Percentiles rank a stretch among this genome's conserved stretches.
These are phyloP conservation scores for Acronicta leporina DNA, from an alignment of 2,888 invertebrate species.

Conservation along the genomic window DNA sequence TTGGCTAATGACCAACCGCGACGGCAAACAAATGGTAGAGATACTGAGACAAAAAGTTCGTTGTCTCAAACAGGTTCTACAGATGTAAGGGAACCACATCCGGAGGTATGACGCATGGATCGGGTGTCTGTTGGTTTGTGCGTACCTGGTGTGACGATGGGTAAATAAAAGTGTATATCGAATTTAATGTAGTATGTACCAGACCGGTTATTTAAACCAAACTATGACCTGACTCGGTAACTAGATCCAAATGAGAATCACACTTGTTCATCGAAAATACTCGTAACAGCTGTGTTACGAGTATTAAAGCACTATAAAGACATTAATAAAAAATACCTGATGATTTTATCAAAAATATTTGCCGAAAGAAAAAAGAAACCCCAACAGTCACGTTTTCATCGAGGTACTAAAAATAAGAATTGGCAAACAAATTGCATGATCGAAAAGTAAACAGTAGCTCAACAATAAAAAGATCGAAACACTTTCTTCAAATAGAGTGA, in stretches of 20 bases:
- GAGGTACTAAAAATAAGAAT: constrained; percentile 18
- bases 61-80: constrained; percentile 73
- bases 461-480: constrained; percentile 45
- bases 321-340: background rate
- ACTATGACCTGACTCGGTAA: too few relatives aligned
- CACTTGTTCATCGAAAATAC: too few relatives aligned
- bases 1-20: constrained; percentile 70
- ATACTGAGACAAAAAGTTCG: constrained; percentile 75
- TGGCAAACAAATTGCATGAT: constrained; percentile 45
- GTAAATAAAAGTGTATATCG: constrained; percentile 28
- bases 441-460: constrained; percentile 34
- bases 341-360: constrained; percentile 6
- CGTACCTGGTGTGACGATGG: constrained; percentile 40
- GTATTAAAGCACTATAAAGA: too few relatives aligned
- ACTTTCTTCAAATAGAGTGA: constrained; percentile 69
- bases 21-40: constrained; percentile 76
- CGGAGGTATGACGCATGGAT: constrained; percentile 76
- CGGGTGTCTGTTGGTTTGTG: constrained; percentile 54
- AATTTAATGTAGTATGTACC: constrained; percentile 11
- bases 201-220: too few relatives aligned
- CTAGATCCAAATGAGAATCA: too few relatives aligned
- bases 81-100: constrained; percentile 76
- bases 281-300: too few relatives aligned
- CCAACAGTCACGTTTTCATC: constrained; percentile 39
- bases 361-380: constrained; percentile 30